phyloP scores from a whole-genome alignment of 2,888 invertebrate species.

The Pristionchus entomophagus region DNA sequence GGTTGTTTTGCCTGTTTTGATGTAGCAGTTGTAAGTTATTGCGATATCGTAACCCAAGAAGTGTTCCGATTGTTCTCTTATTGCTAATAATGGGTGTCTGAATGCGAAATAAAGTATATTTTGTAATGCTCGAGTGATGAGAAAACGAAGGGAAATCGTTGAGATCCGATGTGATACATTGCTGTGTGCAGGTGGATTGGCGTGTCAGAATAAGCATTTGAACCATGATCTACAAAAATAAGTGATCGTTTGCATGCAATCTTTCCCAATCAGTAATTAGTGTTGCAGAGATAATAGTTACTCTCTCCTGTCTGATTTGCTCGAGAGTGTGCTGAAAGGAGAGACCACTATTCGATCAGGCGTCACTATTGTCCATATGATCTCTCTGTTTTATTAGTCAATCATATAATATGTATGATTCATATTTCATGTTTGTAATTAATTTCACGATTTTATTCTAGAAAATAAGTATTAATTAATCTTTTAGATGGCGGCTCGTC shows the following conservation, averaged over 20 bases:
- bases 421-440: no score
- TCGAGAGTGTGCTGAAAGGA: no score
- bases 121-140: background rate
- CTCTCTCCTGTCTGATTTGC: no score
- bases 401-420: no score
- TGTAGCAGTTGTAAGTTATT: slow-evolving; percentile 14
- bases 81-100: slow-evolving; percentile 35
- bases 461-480: background rate
- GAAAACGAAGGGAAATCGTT: background rate
- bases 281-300: no score
- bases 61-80: background rate
- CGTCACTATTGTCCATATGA: no score
- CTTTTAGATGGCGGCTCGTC: slow-evolving; percentile 58
- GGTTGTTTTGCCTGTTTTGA: background rate
- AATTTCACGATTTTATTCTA: no score
- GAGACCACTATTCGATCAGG: no score
- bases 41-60: slow-evolving; percentile 16
- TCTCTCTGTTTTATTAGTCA: no score
- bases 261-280: no score
- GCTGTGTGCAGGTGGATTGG: background rate
- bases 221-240: no score
- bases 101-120: slow-evolving; percentile 25
- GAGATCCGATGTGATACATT: slow-evolving; percentile 14
- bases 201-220: background rate
- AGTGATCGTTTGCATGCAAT: no score